Conservation (phyloP, 2,113 vertebrate species). For the Chaetorhynchus papuensis region DNA sequence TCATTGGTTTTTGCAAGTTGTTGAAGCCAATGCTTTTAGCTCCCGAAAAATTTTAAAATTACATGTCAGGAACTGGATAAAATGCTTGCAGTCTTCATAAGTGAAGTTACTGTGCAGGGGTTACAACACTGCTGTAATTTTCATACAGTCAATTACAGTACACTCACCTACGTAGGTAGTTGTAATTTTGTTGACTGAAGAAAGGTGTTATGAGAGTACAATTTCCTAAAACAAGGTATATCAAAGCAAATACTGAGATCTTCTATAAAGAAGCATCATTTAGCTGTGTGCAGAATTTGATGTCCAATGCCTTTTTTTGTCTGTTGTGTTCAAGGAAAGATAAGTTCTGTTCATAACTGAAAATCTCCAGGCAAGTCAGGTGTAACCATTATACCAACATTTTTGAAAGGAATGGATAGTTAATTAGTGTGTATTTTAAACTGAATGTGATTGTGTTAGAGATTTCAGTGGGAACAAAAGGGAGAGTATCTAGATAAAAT, state of each 20-base stretch:
- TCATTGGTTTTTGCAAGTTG: neutral
- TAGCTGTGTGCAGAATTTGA: conserved; percentile 8
- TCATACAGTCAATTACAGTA: neutral
- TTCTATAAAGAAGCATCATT: neutral
- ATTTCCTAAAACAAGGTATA: neutral
- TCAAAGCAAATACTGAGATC: neutral
- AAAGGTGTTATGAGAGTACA: neutral
- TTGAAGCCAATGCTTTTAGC: neutral
- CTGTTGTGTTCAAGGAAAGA: conserved; percentile 15
- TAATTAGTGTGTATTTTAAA: conserved; percentile 67
- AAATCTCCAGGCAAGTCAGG: conserved; percentile 61
- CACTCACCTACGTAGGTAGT: neutral
- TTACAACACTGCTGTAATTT: conserved; percentile 4
- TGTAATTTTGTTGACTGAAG: neutral
- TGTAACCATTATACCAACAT: conserved; percentile 46
- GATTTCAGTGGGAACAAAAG: conserved; percentile 53
- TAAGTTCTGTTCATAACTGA: conserved; percentile 33
- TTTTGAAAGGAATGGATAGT: conserved; percentile 50
- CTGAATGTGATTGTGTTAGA: conserved; percentile 33
- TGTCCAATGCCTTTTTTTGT: neutral
- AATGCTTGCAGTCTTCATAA: neutral
- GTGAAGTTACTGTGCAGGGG: neutral
- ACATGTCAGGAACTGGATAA: neutral
- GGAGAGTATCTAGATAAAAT: conserved; percentile 29
- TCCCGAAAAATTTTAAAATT: neutral